These are phyloP conservation scores for Otolemur garnettii DNA, from an alignment of 2,113 vertebrate genomes.

Conservation along the genomic window DNA sequence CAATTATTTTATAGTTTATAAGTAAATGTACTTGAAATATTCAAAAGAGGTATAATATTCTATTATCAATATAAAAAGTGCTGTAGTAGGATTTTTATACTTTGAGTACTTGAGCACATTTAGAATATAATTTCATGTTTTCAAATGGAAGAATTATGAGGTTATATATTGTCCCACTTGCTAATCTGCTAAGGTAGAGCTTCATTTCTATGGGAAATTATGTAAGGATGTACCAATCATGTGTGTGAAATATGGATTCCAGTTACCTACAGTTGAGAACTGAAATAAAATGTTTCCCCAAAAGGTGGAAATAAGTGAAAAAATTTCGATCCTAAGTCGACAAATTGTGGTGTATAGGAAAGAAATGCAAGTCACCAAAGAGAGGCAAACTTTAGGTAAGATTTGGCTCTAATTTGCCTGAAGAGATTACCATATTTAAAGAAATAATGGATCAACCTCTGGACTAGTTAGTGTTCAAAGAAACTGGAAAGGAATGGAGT, in stretches of 20 bases:
- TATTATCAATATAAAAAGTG: neutral
- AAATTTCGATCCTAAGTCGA: neutral
- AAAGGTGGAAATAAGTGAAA: neutral
- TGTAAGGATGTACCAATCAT: neutral
- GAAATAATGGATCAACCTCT: neutral
- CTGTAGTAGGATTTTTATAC: neutral
- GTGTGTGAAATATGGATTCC: neutral
- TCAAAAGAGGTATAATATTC: neutral
- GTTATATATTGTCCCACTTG: neutral
- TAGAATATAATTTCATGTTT: conserved; percentile 52
- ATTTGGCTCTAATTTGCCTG: neutral
- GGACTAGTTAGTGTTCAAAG: neutral
- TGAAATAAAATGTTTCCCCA: neutral
- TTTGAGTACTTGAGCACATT: neutral
- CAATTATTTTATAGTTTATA: neutral
- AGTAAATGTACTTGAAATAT: conserved; percentile 15
- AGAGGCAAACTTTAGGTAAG: neutral
- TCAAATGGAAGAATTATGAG: neutral
- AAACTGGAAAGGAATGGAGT: neutral
- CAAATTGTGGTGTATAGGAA: neutral
- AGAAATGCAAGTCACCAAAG: neutral
- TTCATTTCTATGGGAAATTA: neutral
- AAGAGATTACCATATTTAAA: neutral
- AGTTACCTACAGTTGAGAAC: neutral
- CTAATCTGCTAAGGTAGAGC: neutral